Conservation (phyloP, 2,113 vertebrate genomes). For the Mesembrinibis cayennensis region DNA sequence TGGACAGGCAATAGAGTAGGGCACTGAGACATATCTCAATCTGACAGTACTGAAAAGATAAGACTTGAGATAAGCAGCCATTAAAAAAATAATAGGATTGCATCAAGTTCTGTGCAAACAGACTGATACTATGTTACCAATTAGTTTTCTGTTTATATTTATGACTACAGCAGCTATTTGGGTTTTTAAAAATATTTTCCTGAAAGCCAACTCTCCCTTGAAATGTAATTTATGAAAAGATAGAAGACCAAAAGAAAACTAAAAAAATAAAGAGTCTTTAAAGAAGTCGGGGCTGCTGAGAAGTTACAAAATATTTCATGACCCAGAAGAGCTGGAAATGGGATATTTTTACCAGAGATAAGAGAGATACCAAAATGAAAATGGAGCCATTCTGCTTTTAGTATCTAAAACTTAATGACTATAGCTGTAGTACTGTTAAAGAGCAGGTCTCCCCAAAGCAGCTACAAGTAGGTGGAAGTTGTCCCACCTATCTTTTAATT, state of each 20-base stretch:
- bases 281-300: not conserved
- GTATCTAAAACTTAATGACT: not conserved
- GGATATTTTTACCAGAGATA: not conserved
- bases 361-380: not conserved
- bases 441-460: not conserved
- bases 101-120: not conserved
- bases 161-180: not conserved
- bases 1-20: not conserved
- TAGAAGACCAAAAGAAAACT: not conserved
- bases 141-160: not conserved
- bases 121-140: fast-evolving
- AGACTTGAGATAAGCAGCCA: not conserved
- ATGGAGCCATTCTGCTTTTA: not conserved
- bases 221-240: not conserved
- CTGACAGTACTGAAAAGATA: not conserved
- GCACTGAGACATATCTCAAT: not conserved
- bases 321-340: not conserved
- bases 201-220: not conserved
- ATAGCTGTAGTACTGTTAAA: not conserved
- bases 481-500: not conserved
- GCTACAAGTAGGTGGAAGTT: not conserved
- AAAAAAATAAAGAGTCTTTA: not conserved
- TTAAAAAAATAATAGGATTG: not conserved
- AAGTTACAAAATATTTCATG: not conserved
- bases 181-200: not conserved